Percentiles rank a stretch among this genome's conserved stretches.
phyloP scores from a whole-genome alignment of 2,113 vertebrate genomes.

The Psophia crepitans region DNA sequence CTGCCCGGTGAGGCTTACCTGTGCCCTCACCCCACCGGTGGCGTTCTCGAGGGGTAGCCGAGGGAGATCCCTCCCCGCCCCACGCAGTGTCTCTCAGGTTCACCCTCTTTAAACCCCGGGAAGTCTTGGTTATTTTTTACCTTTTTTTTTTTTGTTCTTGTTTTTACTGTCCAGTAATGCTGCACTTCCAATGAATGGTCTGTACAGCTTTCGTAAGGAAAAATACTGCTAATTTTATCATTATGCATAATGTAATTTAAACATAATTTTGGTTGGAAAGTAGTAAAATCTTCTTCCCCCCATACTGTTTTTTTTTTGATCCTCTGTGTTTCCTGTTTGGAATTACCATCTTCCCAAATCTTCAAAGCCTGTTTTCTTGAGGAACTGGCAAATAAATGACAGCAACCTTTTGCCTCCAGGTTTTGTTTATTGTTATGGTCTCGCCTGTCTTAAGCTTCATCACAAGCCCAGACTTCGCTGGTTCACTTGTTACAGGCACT shows the following conservation, averaged over 20 bases:
- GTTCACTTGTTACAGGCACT: neutral
- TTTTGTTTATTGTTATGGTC: neutral
- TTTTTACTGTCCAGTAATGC: neutral
- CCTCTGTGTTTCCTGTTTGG: neutral
- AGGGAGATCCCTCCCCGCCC: fast-evolving
- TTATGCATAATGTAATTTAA: neutral
- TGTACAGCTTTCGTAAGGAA: neutral
- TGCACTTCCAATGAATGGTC: neutral
- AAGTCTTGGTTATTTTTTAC: neutral
- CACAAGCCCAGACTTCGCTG: neutral
- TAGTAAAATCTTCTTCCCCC: no score
- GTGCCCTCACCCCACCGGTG: no score
- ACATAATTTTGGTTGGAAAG: neutral
- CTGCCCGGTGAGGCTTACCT: no score
- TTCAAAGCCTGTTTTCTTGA: neutral
- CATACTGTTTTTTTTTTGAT: neutral
- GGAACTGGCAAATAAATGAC: neutral
- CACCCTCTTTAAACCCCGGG: neutral
- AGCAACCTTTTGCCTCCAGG: neutral
- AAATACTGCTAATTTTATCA: neutral
- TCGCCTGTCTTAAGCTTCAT: neutral
- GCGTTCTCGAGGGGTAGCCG: fast-evolving
- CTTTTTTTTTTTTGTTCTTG: neutral
- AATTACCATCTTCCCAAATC: neutral
- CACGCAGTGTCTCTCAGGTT: neutral